Base-by-base conservation (phyloP, 1,140 invertebrate species). In the Leptinotarsa texana region DNA sequence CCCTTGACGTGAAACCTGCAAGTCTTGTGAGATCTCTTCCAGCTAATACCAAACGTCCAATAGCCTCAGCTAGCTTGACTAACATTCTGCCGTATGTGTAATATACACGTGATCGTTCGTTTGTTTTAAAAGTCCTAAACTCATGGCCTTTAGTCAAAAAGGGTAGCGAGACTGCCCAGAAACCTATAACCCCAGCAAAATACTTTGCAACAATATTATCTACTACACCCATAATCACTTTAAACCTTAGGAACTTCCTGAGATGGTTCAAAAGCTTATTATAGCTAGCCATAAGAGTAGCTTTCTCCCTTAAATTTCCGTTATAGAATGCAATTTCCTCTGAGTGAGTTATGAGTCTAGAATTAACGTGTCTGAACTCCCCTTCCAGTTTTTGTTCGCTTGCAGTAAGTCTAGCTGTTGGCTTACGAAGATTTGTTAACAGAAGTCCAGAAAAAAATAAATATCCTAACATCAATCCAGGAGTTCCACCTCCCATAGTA, bases 251-350 rank as follows among this genome's bases (percentile, higher is more conserved):
- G 86, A 97, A 96, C 82, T 93, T 94, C 73, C 94, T 89, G 72
- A 99, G 86, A 87, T 99, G 97, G 24, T 89, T 89, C 79, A 96
- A 94, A 83, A 99, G 87, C 89, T 95, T 96, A 74, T 93, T 90
- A 84, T 98, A 98, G 81, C 96, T 95, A 17, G 93, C 90, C 72
- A 97, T 84, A 5, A 99, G 86, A 0, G 94, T 98, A 21, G 93
- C 85, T 84, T 96, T 95, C 86, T 99, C 98, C 49, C 95, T 90
- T 63, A 89, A 88, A 81, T 96, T 97, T 79, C 97, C 97, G 87
- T 97, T 90, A 85, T 99, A 99, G 86, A 99, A 99, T 3, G 98
- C 97, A 75, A 99, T 91, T 88, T 99, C 98, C 87, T 99, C 98
- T 21, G 96, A 96, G 86, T 99, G 98, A 0, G 96, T 97, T 63